These are phyloP conservation scores for Platysternon megacephalum DNA, from an alignment of 2,113 vertebrate species.

Conservation along the genomic window DNA sequence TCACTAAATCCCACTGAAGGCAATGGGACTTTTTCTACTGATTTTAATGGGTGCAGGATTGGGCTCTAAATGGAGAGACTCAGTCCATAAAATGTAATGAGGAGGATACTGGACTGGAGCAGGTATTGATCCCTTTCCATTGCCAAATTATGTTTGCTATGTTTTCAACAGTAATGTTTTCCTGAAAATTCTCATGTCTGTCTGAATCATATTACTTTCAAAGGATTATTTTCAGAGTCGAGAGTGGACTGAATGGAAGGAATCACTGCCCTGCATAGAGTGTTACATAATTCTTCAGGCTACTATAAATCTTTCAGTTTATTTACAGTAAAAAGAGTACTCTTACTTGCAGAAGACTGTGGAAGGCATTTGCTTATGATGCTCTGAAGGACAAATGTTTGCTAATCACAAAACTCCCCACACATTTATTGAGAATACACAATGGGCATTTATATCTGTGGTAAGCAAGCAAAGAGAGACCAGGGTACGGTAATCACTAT, in stretches of 20 bases:
- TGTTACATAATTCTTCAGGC: neutral
- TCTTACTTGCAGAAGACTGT: neutral
- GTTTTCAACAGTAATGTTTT: neutral
- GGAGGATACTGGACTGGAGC: neutral
- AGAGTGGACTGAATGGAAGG: fast-evolving
- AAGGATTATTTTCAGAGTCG: neutral
- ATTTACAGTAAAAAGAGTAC: neutral
- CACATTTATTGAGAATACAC: neutral
- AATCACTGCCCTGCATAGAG: neutral
- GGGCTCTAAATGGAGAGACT: neutral
- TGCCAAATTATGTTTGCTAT: neutral
- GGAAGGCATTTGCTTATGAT: neutral
- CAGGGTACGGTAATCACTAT: neutral
- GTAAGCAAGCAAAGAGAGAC: neutral
- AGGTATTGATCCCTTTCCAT: neutral
- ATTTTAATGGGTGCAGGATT: neutral
- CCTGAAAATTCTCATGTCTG: neutral
- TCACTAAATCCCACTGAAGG: neutral
- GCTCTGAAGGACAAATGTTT: neutral
- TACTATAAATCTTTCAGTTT: neutral
- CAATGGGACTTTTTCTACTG: neutral
- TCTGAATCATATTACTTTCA: neutral
- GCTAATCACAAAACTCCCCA: neutral
- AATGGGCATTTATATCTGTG: neutral
- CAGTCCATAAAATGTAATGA: neutral